Evolutionary conservation across 2,797 vertebrate genomes (phyloP).

Genomic region (Microctenopoma lineatum): DNA sequence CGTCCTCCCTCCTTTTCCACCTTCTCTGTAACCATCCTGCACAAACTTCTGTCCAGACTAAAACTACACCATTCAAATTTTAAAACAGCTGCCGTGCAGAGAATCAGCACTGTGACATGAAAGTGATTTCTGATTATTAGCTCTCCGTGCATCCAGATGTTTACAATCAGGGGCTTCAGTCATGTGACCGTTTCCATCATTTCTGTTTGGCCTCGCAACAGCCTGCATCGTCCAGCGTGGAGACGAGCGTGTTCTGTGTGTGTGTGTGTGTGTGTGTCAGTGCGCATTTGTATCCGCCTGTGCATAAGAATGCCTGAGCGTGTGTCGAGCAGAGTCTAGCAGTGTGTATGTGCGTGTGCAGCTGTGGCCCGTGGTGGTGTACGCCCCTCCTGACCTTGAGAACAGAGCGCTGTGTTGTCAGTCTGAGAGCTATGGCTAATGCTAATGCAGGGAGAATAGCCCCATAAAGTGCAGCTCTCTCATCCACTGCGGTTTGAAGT

Average conservation of each 20-base stretch:
- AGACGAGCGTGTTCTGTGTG: constrained; percentile 14
- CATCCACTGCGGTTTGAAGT: constrained; percentile 74
- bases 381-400: constrained; percentile 82
- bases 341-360: constrained; percentile 45
- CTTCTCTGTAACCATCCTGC: too few species aligned
- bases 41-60: too few species aligned
- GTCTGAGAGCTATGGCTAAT: constrained; percentile 79
- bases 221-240: neutral
- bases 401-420: constrained; percentile 71
- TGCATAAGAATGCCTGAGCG: constrained; percentile 51
- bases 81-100: too few species aligned
- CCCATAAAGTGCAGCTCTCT: constrained; percentile 71
- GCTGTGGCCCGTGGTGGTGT: constrained; percentile 72
- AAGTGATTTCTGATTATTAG: too few species aligned
- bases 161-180: neutral
- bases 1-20: too few species aligned
- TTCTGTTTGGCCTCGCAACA: constrained; percentile 3
- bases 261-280: constrained; percentile 29
- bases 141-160: neutral
- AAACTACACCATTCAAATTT: too few species aligned
- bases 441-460: constrained; percentile 79
- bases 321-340: constrained; percentile 33
- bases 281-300: constrained; percentile 42
- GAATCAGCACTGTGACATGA: too few species aligned
- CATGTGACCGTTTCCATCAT: neutral